Evolutionary conservation across 2,888 invertebrate genomes (phyloP), one percentile per base, ranked within the genome.

Genomic region (Phorcus lineatus): DNA sequence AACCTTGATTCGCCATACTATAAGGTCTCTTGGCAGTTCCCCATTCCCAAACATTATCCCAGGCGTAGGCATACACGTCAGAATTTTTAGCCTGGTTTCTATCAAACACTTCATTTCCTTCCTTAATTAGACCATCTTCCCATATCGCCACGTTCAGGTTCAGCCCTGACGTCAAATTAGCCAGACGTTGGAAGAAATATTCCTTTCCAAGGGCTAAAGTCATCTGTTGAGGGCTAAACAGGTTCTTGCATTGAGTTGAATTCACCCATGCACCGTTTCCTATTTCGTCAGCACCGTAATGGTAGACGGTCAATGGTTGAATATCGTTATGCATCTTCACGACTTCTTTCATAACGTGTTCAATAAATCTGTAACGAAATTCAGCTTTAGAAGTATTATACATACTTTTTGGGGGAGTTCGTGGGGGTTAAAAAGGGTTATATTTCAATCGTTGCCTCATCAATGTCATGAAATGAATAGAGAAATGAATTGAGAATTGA

Each of bases 211-310:
- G 78, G 2, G 47, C 55, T 9, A 79, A 78, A 13, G 76, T 53
- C 0, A 66, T 77, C 40, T 0, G 81, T 28, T n/a, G 85, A 54
- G 40, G n/a, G 6, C 17, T 78, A 16, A 88, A 79, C 2, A 80
- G 62, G 55, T 19, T 76, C 9, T 81, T 54, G 80, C 92, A 92
- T 19, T 55, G 75, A 2, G 90, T 75, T 0, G 92, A 91, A 40
- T 90, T 88, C 22, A 86, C 81, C 91, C 90, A 91, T 4, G 90
- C 90, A 47, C 89, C 89, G 0, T 67, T 24, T 0, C 91, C 86
- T 1, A 90, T 91, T 80, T 92, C 92, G 77, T 92, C 92, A 0
- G 92, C 92, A 6, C 92, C 92, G 76, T 91, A 89, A 81, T 92
- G 90, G 76, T 88, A 90, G 1, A 84, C 83, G 28, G 82, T 86